These are phyloP conservation scores for Atta texana DNA, from an alignment of 1,140 invertebrate species.

Conservation along the genomic window DNA sequence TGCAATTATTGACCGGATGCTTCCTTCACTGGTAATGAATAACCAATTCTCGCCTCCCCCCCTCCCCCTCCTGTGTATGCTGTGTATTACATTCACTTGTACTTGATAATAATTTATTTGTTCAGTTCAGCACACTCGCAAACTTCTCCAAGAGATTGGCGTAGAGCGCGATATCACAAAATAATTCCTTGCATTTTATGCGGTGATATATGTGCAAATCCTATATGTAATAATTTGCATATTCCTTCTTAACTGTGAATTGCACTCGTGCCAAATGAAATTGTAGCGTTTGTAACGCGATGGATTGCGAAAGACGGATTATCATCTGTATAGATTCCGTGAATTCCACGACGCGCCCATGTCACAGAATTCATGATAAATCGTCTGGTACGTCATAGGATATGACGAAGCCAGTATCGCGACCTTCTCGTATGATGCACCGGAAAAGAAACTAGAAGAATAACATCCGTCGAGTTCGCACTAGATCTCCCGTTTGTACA, in stretches of 20 bases:
- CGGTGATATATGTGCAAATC: slow-evolving; percentile 20
- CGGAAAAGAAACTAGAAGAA: slow-evolving; percentile 65
- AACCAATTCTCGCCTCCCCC: neutral
- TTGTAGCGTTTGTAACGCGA: slow-evolving; percentile 62
- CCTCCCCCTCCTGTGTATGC: neutral
- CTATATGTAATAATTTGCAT: slow-evolving; percentile 66
- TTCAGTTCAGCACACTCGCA: slow-evolving; percentile 29
- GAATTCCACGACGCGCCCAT: slow-evolving; percentile 15
- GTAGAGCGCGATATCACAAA: slow-evolving; percentile 30
- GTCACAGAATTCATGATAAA: slow-evolving; percentile 36
- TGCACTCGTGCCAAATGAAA: slow-evolving; percentile 75
- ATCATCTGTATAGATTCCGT: slow-evolving; percentile 46
- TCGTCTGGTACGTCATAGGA: slow-evolving; percentile 42
- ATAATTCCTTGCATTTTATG: slow-evolving; percentile 39
- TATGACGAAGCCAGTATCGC: slow-evolving; percentile 46
- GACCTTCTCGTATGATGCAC: slow-evolving; percentile 61
- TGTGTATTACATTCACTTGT: slow-evolving; percentile 15
- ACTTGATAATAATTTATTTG: slow-evolving; percentile 44
- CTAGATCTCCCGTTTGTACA: slow-evolving; percentile 70
- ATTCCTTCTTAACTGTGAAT: slow-evolving; percentile 67
- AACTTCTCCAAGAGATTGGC: slow-evolving; percentile 29
- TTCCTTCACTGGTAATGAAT: slow-evolving; percentile 47
- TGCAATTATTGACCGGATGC: slow-evolving; percentile 70
- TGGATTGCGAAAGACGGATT: slow-evolving; percentile 38
- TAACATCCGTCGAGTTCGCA: slow-evolving; percentile 71